Percentiles rank a stretch among this genome's conserved stretches.
phyloP scores from a whole-genome alignment of 1,140 invertebrate species.

The Micrasema minimum region DNA sequence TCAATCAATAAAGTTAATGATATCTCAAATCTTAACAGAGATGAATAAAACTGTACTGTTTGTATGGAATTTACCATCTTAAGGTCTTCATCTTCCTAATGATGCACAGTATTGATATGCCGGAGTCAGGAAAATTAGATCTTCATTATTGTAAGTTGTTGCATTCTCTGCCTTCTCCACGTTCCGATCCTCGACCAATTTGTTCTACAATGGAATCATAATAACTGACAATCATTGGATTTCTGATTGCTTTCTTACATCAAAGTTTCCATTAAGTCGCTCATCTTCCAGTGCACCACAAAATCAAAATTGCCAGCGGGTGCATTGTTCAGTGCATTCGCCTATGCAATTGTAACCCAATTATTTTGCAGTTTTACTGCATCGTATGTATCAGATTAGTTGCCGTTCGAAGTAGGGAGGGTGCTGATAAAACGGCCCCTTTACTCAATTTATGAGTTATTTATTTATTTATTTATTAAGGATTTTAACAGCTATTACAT shows the following conservation, averaged over 20 bases:
- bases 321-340: conserved; percentile 14
- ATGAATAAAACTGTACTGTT: not conserved
- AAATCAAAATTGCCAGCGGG: conserved; percentile 15
- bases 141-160: not conserved
- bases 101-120: not conserved
- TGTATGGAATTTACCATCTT: not conserved
- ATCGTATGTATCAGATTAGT: no score
- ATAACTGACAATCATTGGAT: conserved; percentile 10
- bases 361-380: no score
- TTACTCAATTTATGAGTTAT: no score
- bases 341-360: conserved; percentile 25
- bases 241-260: conserved; percentile 1
- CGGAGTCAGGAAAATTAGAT: not conserved
- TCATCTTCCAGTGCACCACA: not conserved
- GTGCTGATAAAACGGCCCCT: no score
- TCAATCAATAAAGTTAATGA: no score
- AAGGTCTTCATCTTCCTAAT: not conserved
- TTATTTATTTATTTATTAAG: no score
- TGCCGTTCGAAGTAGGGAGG: no score
- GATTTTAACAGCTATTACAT: no score
- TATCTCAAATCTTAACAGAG: not conserved
- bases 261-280: conserved; percentile 1
- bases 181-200: no score
- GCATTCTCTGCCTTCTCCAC: no score
- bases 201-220: not conserved